These are phyloP conservation scores for Psix sp. DNA, from an alignment of 1,140 invertebrate species.

Conservation along the genomic window DNA sequence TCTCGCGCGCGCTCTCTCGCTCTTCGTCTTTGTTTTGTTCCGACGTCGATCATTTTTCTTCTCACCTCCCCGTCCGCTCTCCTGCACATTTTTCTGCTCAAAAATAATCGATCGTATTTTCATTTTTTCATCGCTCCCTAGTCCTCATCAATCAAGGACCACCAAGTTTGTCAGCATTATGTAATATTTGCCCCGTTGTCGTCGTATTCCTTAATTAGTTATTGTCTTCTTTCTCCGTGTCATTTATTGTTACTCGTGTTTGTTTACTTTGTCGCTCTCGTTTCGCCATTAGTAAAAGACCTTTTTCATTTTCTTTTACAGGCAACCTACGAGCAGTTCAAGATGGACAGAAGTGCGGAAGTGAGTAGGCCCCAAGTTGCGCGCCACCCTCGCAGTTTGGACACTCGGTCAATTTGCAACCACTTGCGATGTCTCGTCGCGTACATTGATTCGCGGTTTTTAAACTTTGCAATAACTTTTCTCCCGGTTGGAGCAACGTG, in stretches of 20 bases:
- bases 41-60: not conserved
- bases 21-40: not conserved
- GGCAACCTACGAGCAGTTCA: constrained; percentile 3
- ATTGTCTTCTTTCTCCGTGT: not conserved
- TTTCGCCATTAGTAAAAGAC: too few species aligned
- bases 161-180: not conserved
- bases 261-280: not conserved
- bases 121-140: not conserved
- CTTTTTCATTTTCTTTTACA: not conserved
- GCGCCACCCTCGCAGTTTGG: too few species aligned
- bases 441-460: constrained; percentile 2
- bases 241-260: not conserved
- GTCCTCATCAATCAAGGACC: not conserved
- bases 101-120: constrained; percentile 1
- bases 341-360: constrained; percentile 1
- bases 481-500: not conserved
- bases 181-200: not conserved
- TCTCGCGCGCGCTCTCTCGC: not conserved
- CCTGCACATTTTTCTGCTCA: not conserved
- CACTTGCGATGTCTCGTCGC: not conserved
- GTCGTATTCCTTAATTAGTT: not conserved
- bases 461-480: constrained; percentile 17
- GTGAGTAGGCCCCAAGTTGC: not conserved
- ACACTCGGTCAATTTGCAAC: constrained; percentile 4
- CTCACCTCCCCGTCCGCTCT: too few species aligned